Evolutionary conservation across 2,797 vertebrate genomes (phyloP).

Genomic region (Neomorphus geoffroyi): DNA sequence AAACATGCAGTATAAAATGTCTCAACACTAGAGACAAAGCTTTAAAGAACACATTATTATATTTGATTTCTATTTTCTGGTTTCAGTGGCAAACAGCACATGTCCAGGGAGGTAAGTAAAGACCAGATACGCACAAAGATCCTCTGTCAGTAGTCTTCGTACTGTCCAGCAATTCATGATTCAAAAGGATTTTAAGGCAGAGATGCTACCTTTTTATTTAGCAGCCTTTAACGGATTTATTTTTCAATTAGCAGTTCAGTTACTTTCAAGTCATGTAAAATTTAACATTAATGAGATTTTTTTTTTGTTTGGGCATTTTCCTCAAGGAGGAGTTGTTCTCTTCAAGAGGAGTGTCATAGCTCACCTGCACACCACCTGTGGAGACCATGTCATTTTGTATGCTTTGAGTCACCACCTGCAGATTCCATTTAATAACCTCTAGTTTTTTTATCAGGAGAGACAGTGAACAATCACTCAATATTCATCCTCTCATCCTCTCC

Average conservation of each 20-base stretch:
- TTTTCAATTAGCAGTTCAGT: neutral
- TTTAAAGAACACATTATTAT: neutral
- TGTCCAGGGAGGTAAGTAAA: neutral
- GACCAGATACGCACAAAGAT: neutral
- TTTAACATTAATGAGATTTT: neutral
- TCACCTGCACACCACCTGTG: neutral
- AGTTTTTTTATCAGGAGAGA: neutral
- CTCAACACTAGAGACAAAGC: neutral
- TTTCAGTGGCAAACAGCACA: neutral
- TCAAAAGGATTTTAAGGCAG: neutral
- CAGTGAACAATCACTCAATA: constrained; percentile 3
- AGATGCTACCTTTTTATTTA: neutral
- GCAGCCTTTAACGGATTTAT: neutral
- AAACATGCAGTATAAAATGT: neutral
- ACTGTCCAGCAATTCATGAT: neutral
- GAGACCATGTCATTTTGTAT: neutral
- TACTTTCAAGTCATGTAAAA: neutral
- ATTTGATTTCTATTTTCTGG: neutral
- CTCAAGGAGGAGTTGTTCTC: accelerated
- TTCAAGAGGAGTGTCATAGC: neutral
- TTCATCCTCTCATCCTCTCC: constrained; percentile 18
- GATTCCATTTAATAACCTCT: neutral
- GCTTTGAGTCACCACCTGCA: neutral
- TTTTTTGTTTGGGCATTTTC: neutral
- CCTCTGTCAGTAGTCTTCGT: neutral